Evolutionary conservation across 2,797 vertebrate genomes (phyloP), one percentile per base, ranked within the genome.

Genomic region (Dryobates pubescens): DNA sequence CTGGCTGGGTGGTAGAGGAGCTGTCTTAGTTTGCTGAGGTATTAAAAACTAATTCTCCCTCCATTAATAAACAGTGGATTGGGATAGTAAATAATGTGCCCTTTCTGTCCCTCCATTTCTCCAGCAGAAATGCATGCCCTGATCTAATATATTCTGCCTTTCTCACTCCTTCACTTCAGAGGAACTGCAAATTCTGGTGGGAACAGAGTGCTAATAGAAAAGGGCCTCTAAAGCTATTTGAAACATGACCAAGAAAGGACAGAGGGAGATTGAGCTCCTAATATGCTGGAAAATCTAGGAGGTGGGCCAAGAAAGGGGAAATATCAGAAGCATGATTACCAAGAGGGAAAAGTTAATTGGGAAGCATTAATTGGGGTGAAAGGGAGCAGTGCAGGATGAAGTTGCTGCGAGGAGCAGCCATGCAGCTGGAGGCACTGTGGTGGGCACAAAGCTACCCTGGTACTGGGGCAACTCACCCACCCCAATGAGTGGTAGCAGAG

Each of bases 201-300:
- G 84, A 93, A 90, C 67, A 67, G 88, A 85, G 88, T 84, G 90
- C 79, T 88, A 81, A 94, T 87, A 85, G 81, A 95, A 95, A 93
- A 89, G 12, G 43, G 93, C 76, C 91, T 93, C 84, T 82, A 78
- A 90, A 94, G 90, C 83, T 63, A 67, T 61, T 93, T 94, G 94
- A 94, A 94, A 91, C 59, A 67, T 56, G 56, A 92, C 86, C 95
- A 95, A 82, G 86, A 92, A 81, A 94, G 88, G 86, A 94, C 82
- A 94, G 83, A 93, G 88, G 59, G 73, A 95, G 59, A 88, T 90
- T 92, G 43, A 53, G 59, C 68, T 93, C 45, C 77, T 91, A 64
- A 92, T 76, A 88, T 38, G 36, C 77, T 92, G 93, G 87, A 72
- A 94, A 92, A 92, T 79, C 82, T 88, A 90, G 89, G 91, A 94